A percentile compares a stretch with the other conserved stretches of the same genome.
Conservation (phyloP, 2,888 invertebrate species). For the Eristalinus aeneus region DNA sequence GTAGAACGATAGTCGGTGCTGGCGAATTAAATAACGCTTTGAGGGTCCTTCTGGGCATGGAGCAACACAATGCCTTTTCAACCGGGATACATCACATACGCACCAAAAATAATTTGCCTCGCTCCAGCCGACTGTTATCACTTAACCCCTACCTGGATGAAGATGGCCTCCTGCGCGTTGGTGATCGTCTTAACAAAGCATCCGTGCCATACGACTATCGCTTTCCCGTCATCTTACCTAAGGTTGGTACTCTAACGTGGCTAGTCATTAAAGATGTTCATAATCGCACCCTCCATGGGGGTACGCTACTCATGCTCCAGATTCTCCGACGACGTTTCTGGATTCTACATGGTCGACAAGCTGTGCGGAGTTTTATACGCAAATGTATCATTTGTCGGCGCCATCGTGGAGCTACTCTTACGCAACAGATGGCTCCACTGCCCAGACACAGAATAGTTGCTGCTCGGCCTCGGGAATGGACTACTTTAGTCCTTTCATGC, state of each 20-base stretch:
- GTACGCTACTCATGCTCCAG: not conserved
- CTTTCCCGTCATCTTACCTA: not conserved
- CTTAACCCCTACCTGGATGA: slow-evolving; percentile 3
- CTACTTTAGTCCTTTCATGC: too few relatives aligned
- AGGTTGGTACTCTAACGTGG: not conserved
- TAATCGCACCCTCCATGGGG: not conserved
- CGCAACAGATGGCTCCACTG: not conserved
- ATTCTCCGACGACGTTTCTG: not conserved
- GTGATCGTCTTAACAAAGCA: not conserved
- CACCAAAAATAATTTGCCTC: not conserved
- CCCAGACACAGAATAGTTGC: not conserved
- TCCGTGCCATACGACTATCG: not conserved
- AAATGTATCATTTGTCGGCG: not conserved
- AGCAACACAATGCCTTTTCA: not conserved
- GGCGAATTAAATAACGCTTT: not conserved
- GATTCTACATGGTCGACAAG: not conserved
- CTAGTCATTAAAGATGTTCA: not conserved
- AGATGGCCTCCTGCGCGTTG: not conserved
- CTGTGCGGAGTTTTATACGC: not conserved
- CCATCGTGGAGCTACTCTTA: slow-evolving; percentile 11
- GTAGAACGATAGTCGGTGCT: not conserved
- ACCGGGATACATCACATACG: not conserved
- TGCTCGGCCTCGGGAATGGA: not conserved
- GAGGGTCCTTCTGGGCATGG: not conserved
- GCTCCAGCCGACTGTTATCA: not conserved